phyloP scores from a whole-genome alignment of 2,797 vertebrate genomes.

The Cetoscarus ocellatus region DNA sequence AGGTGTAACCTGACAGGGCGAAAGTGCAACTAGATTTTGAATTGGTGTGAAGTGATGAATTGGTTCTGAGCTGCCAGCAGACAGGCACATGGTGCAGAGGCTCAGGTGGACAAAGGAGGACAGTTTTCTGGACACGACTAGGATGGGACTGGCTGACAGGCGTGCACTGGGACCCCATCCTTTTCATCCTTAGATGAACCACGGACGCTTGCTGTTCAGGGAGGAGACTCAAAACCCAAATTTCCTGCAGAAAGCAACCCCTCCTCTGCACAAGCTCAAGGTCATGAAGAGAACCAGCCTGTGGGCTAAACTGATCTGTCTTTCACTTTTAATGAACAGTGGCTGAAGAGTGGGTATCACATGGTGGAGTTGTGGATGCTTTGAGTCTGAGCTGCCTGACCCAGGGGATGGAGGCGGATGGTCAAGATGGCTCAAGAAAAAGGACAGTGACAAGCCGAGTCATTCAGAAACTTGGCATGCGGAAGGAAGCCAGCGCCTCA shows the following conservation, averaged over 20 bases:
- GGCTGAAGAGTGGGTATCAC: constrained; percentile 1
- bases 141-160: constrained; percentile 33
- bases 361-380: neutral
- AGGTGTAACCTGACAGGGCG: constrained; percentile 51
- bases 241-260: neutral
- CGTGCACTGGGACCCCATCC: constrained; percentile 10
- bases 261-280: constrained; percentile 39
- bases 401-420: neutral
- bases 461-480: constrained; percentile 59
- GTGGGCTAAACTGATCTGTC: constrained; percentile 6
- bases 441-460: constrained; percentile 55
- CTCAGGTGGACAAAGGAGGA: constrained; percentile 62
- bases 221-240: constrained; percentile 8
- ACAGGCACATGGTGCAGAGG: constrained; percentile 39
- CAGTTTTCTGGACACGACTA: constrained; percentile 35
- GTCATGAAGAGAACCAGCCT: constrained; percentile 36
- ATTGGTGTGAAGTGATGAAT: constrained; percentile 72
- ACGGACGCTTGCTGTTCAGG: constrained; percentile 9
- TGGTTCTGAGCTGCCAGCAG: constrained; percentile 53
- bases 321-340: constrained; percentile 22
- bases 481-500: constrained; percentile 55
- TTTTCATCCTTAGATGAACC: constrained; percentile 30
- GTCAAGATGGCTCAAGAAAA: constrained; percentile 22
- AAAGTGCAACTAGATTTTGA: constrained; percentile 53
- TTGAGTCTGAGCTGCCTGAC: neutral